A percentile compares a stretch with the other conserved stretches of the same genome.
Conservation (phyloP, 2,888 invertebrate genomes). For the Gisinianus flammeolus region DNA sequence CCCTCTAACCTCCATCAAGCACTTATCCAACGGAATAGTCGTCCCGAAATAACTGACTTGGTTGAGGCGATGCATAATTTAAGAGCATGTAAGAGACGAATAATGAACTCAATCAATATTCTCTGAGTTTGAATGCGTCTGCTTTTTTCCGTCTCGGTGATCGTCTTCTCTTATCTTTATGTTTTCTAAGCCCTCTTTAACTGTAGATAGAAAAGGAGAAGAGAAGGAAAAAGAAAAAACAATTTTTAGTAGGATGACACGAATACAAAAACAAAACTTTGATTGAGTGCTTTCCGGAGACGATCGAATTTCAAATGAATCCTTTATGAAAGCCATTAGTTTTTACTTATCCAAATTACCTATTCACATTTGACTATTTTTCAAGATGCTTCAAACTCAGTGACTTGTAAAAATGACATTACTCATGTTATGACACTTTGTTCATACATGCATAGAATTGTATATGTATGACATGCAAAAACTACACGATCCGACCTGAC, state of each 20-base stretch:
- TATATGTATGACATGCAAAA: no score
- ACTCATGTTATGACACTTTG: no score
- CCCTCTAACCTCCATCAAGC: slow-evolving; percentile 28
- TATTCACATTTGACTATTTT: no score
- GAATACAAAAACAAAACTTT: not conserved
- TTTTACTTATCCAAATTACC: no score
- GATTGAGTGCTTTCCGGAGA: slow-evolving; percentile 1
- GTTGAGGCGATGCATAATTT: slow-evolving; percentile 73
- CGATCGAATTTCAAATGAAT: not conserved
- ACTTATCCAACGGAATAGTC: slow-evolving; percentile 60
- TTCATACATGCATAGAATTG: no score
- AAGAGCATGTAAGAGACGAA: slow-evolving; percentile 69
- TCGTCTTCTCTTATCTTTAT: not conserved
- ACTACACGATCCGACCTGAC: no score
- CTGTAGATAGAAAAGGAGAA: not conserved
- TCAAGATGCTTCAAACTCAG: no score
- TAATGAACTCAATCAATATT: not conserved
- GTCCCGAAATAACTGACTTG: slow-evolving; percentile 70
- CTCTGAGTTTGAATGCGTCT: not conserved
- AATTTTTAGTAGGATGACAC: not conserved
- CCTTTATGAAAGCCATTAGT: not conserved
- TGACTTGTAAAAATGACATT: no score
- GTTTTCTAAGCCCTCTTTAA: not conserved
- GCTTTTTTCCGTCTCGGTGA: not conserved
- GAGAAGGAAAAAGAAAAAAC: not conserved